Evolutionary conservation across 2,797 vertebrate species (phyloP).

Genomic region (Hippoglossus hippoglossus): DNA sequence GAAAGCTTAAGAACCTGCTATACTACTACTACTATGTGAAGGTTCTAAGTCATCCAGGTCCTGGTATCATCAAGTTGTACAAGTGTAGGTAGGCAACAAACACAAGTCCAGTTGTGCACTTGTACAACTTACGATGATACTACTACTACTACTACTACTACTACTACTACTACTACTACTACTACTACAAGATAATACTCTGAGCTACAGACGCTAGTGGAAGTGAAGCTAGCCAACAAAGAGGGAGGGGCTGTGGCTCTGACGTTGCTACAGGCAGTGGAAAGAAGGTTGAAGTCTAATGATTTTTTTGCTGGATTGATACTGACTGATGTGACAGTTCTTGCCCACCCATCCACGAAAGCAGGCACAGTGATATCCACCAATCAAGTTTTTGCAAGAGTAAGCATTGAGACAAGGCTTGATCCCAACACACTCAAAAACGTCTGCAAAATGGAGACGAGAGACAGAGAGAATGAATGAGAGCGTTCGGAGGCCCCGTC

Average conservation of each 20-base stretch:
- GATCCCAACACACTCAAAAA: constrained; percentile 92
- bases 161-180: no score
- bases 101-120: no score
- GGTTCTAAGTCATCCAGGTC: no score
- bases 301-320: constrained; percentile 64
- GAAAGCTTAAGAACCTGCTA: no score
- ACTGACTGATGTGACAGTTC: constrained; percentile 99
- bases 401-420: constrained; percentile 96
- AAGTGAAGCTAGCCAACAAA: constrained; percentile 15
- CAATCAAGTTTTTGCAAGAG: constrained; percentile 99
- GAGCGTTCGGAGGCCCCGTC: constrained; percentile 66
- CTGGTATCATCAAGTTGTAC: no score
- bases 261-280: constrained; percentile 23
- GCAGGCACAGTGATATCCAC: constrained; percentile 98
- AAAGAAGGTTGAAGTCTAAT: constrained; percentile 29
- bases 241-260: not conserved
- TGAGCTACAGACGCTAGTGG: constrained; percentile 2
- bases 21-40: no score
- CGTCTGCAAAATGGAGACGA: constrained; percentile 87
- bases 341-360: constrained; percentile 95
- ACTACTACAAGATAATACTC: not conserved
- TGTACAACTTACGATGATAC: no score
- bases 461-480: constrained; percentile 63
- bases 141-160: no score
- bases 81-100: no score